Evolutionary conservation across 1,140 invertebrate genomes (phyloP).

Genomic region (Drosophila insularis): DNA sequence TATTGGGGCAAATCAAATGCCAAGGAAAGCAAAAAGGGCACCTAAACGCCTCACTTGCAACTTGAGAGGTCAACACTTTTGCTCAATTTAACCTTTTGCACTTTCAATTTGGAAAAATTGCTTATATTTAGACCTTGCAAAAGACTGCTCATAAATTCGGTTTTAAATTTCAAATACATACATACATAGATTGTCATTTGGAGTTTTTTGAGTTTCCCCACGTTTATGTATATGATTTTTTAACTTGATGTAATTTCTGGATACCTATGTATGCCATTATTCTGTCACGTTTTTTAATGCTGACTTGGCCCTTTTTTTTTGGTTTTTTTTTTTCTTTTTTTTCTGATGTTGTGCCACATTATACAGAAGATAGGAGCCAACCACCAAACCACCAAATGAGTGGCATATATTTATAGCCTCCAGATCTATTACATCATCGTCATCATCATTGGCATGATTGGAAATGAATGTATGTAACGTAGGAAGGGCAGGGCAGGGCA

Average conservation of each 20-base stretch:
- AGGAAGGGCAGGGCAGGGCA: background rate
- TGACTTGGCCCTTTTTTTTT: slow-evolving; percentile 10
- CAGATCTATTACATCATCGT: slow-evolving; percentile 19
- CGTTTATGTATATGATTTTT: background rate
- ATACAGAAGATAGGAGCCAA: background rate
- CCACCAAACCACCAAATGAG: background rate
- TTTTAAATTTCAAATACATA: background rate
- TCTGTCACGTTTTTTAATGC: slow-evolving; percentile 69
- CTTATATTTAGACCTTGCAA: background rate
- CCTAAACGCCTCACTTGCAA: no score
- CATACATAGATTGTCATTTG: no score
- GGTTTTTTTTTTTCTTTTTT: no score
- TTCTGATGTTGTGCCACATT: background rate
- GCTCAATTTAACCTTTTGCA: background rate
- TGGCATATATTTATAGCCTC: slow-evolving; percentile 2
- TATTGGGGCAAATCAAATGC: background rate
- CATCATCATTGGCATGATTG: slow-evolving; percentile 13
- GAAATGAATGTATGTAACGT: background rate
- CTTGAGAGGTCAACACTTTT: background rate
- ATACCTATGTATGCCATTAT: slow-evolving; percentile 54
- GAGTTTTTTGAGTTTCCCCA: background rate
- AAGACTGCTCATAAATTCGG: background rate
- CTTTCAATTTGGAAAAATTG: background rate
- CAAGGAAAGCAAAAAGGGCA: background rate
- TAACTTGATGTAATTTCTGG: background rate